Base-by-base conservation (phyloP, 1,140 invertebrate species). In the Trinorchestia longiramus region DNA sequence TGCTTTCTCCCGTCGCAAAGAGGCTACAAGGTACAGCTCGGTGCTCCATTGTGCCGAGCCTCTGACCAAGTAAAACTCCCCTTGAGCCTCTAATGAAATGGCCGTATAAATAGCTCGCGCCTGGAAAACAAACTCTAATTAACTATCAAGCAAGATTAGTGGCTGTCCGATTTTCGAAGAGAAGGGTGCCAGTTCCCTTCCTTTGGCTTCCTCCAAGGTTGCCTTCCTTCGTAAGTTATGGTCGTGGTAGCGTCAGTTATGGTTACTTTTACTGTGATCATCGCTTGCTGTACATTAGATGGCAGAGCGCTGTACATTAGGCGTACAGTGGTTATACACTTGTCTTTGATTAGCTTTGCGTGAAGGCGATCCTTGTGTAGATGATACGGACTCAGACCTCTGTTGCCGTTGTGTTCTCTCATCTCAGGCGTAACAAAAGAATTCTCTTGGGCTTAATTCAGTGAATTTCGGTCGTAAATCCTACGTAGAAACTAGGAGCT, bases 71-170 rank as follows among this genome's bases (percentile, higher is more conserved):
- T 45, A 94, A 94, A 94, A 94, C 40, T 47, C 3, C 6, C 44
- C 43, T 17, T 42, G 92, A 45, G 92, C 43, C 92, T 44, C 92
- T 94, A 94, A 94, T 94, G 92, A 94, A 94, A 94, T 94, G 92
- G 92, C 92, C 92, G 92, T 94, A 94, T 94, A 94, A 94, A 94
- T 94, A 94, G 92, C 92, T 94, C 43, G 43, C 44, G 43, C 92
- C 92, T 43, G 92, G 23, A 94, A 94, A 94, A 94, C 92, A 94
- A 94, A 94, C 43, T 47, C 43, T 94, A 94, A 94, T 94, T 94
- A 94, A 94, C 92, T 94, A 94, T 47, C 92, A 94, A 45, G 43
- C 92, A 94, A 94, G 92, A 94, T 94, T 94, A 94, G 92, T 94
- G 92, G 92, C 92, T 94, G 92, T 94, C 92, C 44, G 92, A 94